Evolutionary conservation across 1,140 invertebrate species (phyloP), one percentile per base, ranked within the genome.

Genomic region (Calycopis cecrops): DNA sequence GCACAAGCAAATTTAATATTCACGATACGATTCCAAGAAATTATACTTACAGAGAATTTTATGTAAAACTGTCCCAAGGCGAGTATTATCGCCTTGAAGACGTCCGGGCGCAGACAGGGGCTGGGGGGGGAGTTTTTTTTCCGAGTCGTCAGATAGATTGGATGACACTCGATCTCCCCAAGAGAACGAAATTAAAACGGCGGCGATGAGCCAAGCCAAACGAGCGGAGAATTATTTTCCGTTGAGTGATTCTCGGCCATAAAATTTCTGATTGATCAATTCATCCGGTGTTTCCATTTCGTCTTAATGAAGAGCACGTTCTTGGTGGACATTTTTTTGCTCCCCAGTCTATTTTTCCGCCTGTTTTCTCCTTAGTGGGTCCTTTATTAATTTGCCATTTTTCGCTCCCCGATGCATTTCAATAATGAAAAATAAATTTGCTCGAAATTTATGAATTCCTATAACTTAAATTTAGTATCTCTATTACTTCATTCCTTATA

Each of bases 201-300:
- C 72, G 77, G 78, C 79, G 79, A 85, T 82, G 81, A 82, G 76
- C 75, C 78, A 60, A 71, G 69, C 67, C 78, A 71, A 81, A 81
- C 67, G 78, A 72, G 69, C 71, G 60, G 62, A 67, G 79, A 84
- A 85, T 85, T 81, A 85, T 85, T 85, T 83, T 82, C 79, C 80
- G 77, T 79, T 85, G 79, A 83, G 79, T 85, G 82, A 85, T 85
- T 85, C 77, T 67, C 56, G 73, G 63, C 78, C 80, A 86, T 86
- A 86, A 84, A 86, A 84, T 76, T 82, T 82, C 73, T 84, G 80
- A 84, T 86, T 86, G 83, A 86, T 86, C 83, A 86, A 86, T 86
- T 84, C 83, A 82, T 86, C 70, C 76, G 71, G 67, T 76, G 77
- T 82, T 82, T 69, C 77, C 71, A 77, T 81, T 73, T 67, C 73